These are phyloP conservation scores for Acyrthosiphon pisum DNA, from an alignment of 1,140 invertebrate species.

Conservation along the genomic window DNA sequence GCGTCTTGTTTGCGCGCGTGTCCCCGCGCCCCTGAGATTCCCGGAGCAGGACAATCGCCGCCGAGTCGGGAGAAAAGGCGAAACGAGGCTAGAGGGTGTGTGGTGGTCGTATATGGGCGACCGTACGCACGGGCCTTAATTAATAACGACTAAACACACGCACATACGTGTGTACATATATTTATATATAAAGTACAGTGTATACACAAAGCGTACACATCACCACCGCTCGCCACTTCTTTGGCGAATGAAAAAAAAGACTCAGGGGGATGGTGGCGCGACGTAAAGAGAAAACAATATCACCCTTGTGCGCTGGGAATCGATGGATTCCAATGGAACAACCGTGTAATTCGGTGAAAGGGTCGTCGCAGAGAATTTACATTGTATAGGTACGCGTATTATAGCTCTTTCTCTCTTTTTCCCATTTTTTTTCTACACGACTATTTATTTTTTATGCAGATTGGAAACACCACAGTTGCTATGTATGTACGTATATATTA, in stretches of 20 bases:
- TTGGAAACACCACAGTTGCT: background rate
- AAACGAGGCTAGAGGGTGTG: background rate
- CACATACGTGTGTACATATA: background rate
- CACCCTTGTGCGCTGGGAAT: slow-evolving; percentile 1
- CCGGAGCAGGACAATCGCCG: background rate
- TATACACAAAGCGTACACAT: background rate
- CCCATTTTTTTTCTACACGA: background rate
- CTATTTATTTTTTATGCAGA: slow-evolving; percentile 1
- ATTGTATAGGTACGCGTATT: background rate
- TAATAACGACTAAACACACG: slow-evolving; percentile 40
- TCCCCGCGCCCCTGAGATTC: background rate
- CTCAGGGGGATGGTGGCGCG: too few species aligned
- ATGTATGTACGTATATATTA: background rate
- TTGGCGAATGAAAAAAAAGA: slow-evolving; percentile 26
- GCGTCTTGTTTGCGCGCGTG: slow-evolving; percentile 33
- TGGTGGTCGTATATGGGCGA: background rate
- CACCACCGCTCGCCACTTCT: background rate
- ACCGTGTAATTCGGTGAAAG: slow-evolving; percentile 22
- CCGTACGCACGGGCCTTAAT: slow-evolving; percentile 19
- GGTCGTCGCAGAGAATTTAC: slow-evolving; percentile 24
- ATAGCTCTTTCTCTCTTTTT: background rate
- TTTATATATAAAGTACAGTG: background rate
- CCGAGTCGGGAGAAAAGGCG: background rate
- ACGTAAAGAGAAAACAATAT: slow-evolving; percentile 49
- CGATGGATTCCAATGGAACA: slow-evolving; percentile 44